Conservation (phyloP, 2,113 vertebrate genomes). For the Caloenas nicobarica region DNA sequence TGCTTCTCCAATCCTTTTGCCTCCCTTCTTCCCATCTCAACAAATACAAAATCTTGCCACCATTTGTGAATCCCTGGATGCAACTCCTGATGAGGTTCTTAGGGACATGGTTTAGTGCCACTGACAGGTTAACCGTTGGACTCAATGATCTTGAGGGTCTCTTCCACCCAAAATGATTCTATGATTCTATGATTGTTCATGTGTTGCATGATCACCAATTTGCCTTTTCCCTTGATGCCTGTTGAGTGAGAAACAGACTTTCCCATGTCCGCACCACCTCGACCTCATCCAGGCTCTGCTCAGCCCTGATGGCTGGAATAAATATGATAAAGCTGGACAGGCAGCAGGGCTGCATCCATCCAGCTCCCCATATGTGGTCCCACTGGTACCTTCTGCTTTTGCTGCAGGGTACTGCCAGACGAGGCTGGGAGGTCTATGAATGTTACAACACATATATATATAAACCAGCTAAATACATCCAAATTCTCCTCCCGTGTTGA, state of each 20-base stretch:
- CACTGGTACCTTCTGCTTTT: not conserved
- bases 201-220: not conserved
- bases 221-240: not conserved
- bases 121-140: no score
- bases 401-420: not conserved
- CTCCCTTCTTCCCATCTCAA: not conserved
- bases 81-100: not conserved
- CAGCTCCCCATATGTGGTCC: not conserved
- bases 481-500: not conserved
- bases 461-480: not conserved
- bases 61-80: not conserved
- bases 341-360: not conserved
- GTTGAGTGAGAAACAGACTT: accelerated
- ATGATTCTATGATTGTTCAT: no score
- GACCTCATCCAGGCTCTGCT: not conserved
- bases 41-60: not conserved
- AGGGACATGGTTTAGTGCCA: no score
- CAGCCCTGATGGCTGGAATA: not conserved
- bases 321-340: not conserved
- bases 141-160: no score
- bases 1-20: not conserved
- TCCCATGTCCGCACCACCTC: not conserved
- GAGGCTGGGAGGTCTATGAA: not conserved
- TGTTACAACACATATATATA: not conserved
- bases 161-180: no score